Evolutionary conservation across 2,113 vertebrate genomes (phyloP).

Genomic region (Carettochelys insculpta): DNA sequence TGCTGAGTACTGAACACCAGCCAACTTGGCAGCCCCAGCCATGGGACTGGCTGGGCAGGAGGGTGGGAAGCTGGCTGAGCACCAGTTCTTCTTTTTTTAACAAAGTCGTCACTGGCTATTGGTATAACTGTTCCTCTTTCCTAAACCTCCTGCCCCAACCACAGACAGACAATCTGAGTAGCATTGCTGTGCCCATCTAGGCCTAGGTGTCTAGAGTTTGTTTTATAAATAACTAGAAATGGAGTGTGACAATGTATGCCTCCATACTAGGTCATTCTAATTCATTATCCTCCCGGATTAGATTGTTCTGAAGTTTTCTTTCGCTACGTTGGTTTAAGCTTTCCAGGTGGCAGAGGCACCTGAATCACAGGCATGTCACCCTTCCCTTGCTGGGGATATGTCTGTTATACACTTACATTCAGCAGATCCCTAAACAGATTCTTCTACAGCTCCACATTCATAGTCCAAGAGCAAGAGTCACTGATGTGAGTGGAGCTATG

Average conservation of each 20-base stretch:
- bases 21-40: no score
- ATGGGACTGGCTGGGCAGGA: no score
- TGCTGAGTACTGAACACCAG: no score
- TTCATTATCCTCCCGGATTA: neutral
- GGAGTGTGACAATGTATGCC: neutral
- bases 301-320: neutral
- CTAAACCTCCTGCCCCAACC: neutral
- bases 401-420: neutral
- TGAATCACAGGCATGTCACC: neutral
- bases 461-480: neutral
- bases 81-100: no score
- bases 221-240: neutral
- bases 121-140: rapidly evolving
- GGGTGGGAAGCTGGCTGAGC: no score
- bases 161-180: neutral
- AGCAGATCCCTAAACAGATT: neutral
- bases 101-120: no score
- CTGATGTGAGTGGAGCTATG: neutral
- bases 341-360: neutral
- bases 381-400: neutral
- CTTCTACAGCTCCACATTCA: neutral
- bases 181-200: neutral
- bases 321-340: neutral
- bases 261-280: neutral
- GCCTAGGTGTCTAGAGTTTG: neutral